Conservation (phyloP, 2,113 vertebrate genomes). For the Myiagra hebetior region DNA sequence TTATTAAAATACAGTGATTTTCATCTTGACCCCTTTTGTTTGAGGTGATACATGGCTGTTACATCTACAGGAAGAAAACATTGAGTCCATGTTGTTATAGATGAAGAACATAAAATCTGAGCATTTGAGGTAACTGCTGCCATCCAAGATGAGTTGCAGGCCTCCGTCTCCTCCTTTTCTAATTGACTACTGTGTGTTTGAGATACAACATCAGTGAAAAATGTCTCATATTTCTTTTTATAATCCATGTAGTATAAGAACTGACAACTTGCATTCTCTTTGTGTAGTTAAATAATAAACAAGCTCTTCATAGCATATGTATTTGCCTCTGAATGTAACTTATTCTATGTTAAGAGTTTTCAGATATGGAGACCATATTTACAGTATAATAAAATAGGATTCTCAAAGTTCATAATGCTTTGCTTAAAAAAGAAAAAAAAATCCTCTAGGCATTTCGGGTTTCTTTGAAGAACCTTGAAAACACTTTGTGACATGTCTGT, state of each 20-base stretch:
- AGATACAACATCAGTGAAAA: background rate
- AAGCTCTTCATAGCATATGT: background rate
- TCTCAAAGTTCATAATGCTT: background rate
- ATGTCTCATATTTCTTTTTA: background rate
- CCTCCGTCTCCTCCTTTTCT: background rate
- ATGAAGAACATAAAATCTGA: background rate
- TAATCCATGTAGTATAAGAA: background rate
- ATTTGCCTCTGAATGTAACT: background rate
- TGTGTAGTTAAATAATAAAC: background rate
- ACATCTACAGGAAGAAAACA: background rate
- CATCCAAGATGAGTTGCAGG: background rate
- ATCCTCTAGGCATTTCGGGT: background rate
- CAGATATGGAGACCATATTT: background rate
- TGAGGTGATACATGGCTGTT: background rate
- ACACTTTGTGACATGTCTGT: background rate
- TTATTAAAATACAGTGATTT: background rate
- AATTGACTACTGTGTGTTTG: background rate
- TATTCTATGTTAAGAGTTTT: background rate
- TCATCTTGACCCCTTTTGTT: background rate
- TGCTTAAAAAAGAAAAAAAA: background rate
- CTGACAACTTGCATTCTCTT: background rate
- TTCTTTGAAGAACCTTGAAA: background rate
- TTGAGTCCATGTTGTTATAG: background rate
- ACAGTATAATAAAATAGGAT: background rate
- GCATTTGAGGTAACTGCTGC: background rate